phyloP scores from a whole-genome alignment of 2,797 vertebrate species.

The Octomys mimax region DNA sequence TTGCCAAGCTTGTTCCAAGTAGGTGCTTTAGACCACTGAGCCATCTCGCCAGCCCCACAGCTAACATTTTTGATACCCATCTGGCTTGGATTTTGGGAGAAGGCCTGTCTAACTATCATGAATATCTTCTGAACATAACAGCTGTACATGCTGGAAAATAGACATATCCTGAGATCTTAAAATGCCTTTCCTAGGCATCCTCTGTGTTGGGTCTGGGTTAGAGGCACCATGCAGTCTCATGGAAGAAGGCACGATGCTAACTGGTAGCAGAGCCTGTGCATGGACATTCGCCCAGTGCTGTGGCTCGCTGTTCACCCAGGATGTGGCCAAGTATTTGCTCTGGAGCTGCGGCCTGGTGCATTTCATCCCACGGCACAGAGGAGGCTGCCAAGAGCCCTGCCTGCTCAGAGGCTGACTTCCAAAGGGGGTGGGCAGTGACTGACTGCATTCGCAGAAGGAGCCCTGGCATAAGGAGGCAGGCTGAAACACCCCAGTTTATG shows the following conservation, averaged over 20 bases:
- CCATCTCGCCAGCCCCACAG: too few species aligned
- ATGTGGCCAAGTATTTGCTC: fast-evolving
- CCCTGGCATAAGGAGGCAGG: neutral
- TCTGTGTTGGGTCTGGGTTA: neutral
- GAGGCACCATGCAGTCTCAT: neutral
- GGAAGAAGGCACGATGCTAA: neutral
- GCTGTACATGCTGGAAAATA: neutral
- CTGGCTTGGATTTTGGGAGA: neutral
- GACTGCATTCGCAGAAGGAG: neutral
- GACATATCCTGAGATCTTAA: neutral
- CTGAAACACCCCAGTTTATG: neutral
- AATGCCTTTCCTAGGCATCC: neutral
- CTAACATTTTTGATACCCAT: neutral
- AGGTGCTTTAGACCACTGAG: too few species aligned
- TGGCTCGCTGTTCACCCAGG: neutral
- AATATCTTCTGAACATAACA: neutral
- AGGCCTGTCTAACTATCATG: neutral
- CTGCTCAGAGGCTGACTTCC: neutral
- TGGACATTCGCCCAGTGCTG: too few species aligned
- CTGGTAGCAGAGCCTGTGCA: fast-evolving
- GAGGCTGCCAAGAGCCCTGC: neutral
- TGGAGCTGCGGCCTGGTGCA: neutral
- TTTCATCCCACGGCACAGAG: neutral
- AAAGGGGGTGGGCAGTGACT: neutral
- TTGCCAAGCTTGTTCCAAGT: too few species aligned